Base-by-base conservation (phyloP, 2,888 invertebrate genomes). In the Drosophila fulvimacula region DNA sequence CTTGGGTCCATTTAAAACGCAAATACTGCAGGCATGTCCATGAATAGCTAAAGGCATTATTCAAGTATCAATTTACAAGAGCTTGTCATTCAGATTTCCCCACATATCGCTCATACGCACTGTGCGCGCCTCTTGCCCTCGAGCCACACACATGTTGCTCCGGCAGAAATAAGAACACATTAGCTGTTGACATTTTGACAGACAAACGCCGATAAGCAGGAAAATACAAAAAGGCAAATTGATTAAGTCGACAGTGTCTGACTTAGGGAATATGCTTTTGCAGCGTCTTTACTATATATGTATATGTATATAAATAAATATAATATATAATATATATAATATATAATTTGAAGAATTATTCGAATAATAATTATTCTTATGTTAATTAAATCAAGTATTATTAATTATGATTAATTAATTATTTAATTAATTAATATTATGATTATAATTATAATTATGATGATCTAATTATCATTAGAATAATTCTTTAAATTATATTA, bases 51-150 rank as follows among this genome's bases (percentile, higher is more conserved):
- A 21, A 9, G 56, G 67, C 71, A 76, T 57, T 71, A 51, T 77
- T 68, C 53, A 63, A 63, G 72, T 83, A 83, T 83, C 86, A 73
- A 59, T 69, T 88, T 88, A 86, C 82, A 68, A 46, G 53, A 66
- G 59, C 53, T 53, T 67, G 72, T 81, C 84, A 69, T 66, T 84
- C 61, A 62, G 63, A 57, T 65, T 71, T 44, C 62, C 57, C 57
- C 60, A 69, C 65, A 86, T 64, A 71, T 71, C 81, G 68, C 61
- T 59, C 73, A 72, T 60, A 68, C 52, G 65, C 48, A 49, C 59
- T 19, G 42, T 41, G 48, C 21, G 44, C 48, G 39, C 15, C 30
- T 19, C 38, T 76, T 79, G 63, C 63, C 67, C 63, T 24, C 53
- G 46, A 36, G 79, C 79, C 61, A 61, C 36, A 68, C 60, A 78